Base-by-base conservation (phyloP, 2,113 vertebrate genomes). In the Eulacestoma nigropectus region DNA sequence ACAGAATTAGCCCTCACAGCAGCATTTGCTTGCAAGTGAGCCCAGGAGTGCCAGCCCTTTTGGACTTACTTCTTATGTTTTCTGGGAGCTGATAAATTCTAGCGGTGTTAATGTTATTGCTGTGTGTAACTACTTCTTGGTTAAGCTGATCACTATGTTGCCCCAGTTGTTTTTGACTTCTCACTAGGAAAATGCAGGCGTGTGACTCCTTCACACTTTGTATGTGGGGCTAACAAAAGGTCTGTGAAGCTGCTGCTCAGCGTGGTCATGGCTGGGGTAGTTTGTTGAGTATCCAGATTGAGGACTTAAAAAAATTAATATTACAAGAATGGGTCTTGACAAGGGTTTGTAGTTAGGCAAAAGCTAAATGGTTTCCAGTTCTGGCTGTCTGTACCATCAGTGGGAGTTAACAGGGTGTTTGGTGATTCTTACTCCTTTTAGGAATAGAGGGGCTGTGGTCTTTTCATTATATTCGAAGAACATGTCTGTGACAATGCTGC, bases 221-320 rank as follows among this genome's bases (percentile, higher is more conserved):
- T 10, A 10, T 2, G 17, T 14, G 46, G 32, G 3, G 32, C 17
- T 49, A 29, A n/a, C 4, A 60, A 52, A 92, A 55, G 7, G 10
- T 16, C 49, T 63, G 14, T 5, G 10, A 60, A 52, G n/a, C 13
- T 70, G 12, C 35, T 60, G 23, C 35, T 86, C 29, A 20, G 17
- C 0, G 0, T 14, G 5, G 11, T 70, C 33, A 4, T 30, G 35
- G 27, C 19, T 63, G 33, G 11, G 14, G 21, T 35, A 25, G 26
- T 74, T 94, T 65, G 30, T 8, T 64, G n/a, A 19, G 16, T 32
- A 25, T 35, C 35, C 27, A 22, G 15, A 39, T 1, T 0, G 3
- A 32, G 42, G 59, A 46, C 37, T 37, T 69, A 26, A n/a, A 44
- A 93, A 84, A 84, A 64, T 37, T 44, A 23, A 7, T 37, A 39